A percentile compares a stretch with the other conserved stretches of the same genome.
These are phyloP conservation scores for Psephotus haematonotus DNA, from an alignment of 2,113 vertebrate species.

Conservation along the genomic window DNA sequence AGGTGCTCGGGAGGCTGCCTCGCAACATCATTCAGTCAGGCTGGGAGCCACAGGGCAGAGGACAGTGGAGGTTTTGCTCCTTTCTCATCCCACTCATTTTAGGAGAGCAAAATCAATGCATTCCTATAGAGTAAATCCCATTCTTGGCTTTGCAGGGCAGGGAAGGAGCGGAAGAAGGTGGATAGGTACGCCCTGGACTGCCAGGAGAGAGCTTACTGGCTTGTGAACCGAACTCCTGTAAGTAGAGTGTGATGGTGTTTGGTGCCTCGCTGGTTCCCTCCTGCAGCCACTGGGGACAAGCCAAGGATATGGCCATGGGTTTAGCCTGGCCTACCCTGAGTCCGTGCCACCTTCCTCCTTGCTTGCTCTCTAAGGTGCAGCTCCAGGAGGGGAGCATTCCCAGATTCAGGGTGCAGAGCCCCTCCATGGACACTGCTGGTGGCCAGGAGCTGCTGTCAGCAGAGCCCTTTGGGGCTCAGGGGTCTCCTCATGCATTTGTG, in stretches of 20 bases:
- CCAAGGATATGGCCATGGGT: rapidly evolving
- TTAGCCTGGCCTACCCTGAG: neutral
- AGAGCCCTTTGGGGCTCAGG: neutral
- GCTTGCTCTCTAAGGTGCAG: neutral
- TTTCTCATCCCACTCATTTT: neutral
- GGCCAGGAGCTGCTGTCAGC: neutral
- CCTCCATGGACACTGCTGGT: neutral
- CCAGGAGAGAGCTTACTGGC: constrained; percentile 97
- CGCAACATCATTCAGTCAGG: rapidly evolving
- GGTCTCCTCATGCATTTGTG: neutral
- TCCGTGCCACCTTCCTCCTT: neutral
- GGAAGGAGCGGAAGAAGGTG: constrained; percentile 92
- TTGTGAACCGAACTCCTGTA: constrained; percentile 92
- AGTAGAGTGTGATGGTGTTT: constrained; percentile 17
- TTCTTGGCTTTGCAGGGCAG: constrained; percentile 80
- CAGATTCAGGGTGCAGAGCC: neutral
- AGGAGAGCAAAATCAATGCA: neutral
- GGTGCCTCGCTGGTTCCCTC: neutral
- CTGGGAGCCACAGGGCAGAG: rapidly evolving
- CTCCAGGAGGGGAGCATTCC: rapidly evolving
- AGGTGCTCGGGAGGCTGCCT: neutral
- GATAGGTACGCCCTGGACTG: constrained; percentile 93
- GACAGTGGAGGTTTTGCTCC: neutral
- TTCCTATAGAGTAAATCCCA: neutral
- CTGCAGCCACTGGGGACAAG: neutral